A percentile compares a stretch with the other conserved stretches of the same genome.
Conservation (phyloP, 1,140 invertebrate genomes). For the Macrobrachium rosenbergii region DNA sequence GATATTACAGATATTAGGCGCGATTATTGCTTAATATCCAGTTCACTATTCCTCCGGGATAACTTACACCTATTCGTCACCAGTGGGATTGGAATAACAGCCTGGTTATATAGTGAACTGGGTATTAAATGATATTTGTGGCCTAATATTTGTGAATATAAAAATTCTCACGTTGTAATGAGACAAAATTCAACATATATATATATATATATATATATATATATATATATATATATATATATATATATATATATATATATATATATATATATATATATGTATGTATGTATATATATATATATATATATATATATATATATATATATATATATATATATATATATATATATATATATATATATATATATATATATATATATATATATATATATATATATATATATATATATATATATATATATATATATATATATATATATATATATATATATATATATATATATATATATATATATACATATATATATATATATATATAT, state of each 20-base stretch:
- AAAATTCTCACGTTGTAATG: too few relatives aligned
- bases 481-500: background rate
- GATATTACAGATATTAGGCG: too few relatives aligned
- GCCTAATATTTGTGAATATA: too few relatives aligned
- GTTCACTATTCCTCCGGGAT: too few relatives aligned
- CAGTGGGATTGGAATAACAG: too few relatives aligned
- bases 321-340: slow-evolving; percentile 36
- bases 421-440: slow-evolving; percentile 17
- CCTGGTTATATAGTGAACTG: too few relatives aligned
- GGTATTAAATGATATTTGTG: too few relatives aligned
- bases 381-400: slow-evolving; percentile 24
- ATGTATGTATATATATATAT: too few relatives aligned
- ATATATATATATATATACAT: slow-evolving; percentile 2
- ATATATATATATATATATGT: slow-evolving; percentile 2
- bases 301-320: slow-evolving; percentile 12
- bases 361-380: slow-evolving; percentile 43
- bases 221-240: slow-evolving; percentile 6
- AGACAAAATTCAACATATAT: background rate
- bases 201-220: slow-evolving; percentile 3
- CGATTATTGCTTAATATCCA: too few relatives aligned
- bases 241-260: slow-evolving; percentile 6
- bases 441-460: slow-evolving; percentile 25
- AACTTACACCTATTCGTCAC: too few relatives aligned
- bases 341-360: slow-evolving; percentile 39
- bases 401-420: slow-evolving; percentile 26